phyloP scores from a whole-genome alignment of 1,140 invertebrate genomes.

The Cephus cinctus region DNA sequence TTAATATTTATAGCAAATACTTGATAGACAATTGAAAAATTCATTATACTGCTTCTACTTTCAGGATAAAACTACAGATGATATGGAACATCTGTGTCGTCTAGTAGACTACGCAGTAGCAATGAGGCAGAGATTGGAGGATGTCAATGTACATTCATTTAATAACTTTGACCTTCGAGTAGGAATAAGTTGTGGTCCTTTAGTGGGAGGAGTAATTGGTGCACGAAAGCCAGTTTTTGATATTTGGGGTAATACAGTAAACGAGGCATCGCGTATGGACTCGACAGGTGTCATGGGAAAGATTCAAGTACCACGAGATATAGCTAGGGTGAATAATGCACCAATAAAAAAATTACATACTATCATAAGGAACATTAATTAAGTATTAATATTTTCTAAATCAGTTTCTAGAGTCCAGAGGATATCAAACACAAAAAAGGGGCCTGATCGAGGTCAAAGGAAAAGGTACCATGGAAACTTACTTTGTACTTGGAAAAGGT shows the following conservation, averaged over 20 bases:
- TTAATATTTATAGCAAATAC: no score
- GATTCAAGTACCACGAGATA: conserved; percentile 85
- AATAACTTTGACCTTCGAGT: conserved; percentile 95
- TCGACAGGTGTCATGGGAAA: conserved; percentile 83
- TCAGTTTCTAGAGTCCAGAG: conserved; percentile 67
- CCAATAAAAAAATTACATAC: not conserved
- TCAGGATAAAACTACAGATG: conserved; percentile 58
- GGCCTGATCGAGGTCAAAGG: conserved; percentile 89
- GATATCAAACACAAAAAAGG: conserved; percentile 73
- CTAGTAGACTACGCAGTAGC: conserved; percentile 93
- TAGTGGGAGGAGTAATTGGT: conserved; percentile 97
- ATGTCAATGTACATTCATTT: conserved; percentile 95
- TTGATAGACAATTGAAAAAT: conserved; percentile 13
- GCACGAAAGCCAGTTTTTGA: conserved; percentile 97
- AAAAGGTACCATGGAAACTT: conserved; percentile 94
- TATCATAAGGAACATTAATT: not conserved
- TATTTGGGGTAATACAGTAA: conserved; percentile 97
- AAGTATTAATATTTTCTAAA: conserved; percentile 13
- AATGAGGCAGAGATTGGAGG: conserved; percentile 84
- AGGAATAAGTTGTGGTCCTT: conserved; percentile 89
- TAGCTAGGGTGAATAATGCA: conserved; percentile 65
- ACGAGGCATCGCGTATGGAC: conserved; percentile 93
- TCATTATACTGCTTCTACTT: conserved; percentile 19
- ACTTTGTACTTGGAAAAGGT: conserved; percentile 75
- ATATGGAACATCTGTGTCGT: conserved; percentile 78